Evolutionary conservation across 2,888 invertebrate genomes (phyloP).

Genomic region (Carabus problematicus): DNA sequence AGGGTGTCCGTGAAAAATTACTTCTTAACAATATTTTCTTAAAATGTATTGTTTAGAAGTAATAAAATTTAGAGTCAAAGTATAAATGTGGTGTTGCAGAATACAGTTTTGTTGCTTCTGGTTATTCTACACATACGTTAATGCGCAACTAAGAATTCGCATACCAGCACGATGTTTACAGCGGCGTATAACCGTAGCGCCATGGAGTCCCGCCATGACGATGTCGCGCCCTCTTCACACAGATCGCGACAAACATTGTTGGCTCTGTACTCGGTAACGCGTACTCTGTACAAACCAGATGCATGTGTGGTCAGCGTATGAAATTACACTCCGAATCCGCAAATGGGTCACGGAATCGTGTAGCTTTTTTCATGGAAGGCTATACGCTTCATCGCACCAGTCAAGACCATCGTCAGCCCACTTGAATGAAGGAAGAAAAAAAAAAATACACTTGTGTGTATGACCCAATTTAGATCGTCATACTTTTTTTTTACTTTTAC

Average conservation of each 20-base stretch:
- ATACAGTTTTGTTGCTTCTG: too few species aligned
- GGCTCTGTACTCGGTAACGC: neutral
- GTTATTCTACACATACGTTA: too few species aligned
- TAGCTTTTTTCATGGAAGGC: neutral
- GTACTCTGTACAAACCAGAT: neutral
- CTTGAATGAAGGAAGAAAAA: too few species aligned
- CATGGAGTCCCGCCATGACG: neutral
- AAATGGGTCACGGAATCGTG: constrained; percentile 14
- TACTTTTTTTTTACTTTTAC: constrained; percentile 6
- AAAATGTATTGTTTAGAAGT: too few species aligned
- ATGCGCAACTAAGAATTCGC: neutral
- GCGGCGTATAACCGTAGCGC: constrained; percentile 1
- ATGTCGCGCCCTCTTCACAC: neutral
- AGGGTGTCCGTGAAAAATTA: too few species aligned
- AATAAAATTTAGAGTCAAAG: too few species aligned
- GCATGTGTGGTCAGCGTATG: constrained; percentile 15
- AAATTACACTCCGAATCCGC: constrained; percentile 25
- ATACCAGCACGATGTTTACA: constrained; percentile 5
- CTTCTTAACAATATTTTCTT: too few species aligned
- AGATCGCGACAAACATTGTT: neutral
- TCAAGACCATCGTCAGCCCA: neutral
- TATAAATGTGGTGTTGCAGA: too few species aligned
- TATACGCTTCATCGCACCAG: neutral
- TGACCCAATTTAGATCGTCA: constrained; percentile 20
- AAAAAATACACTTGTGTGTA: constrained; percentile 16